phyloP scores from a whole-genome alignment of 2,113 vertebrate species.

The Neolamprologus variostigma region DNA sequence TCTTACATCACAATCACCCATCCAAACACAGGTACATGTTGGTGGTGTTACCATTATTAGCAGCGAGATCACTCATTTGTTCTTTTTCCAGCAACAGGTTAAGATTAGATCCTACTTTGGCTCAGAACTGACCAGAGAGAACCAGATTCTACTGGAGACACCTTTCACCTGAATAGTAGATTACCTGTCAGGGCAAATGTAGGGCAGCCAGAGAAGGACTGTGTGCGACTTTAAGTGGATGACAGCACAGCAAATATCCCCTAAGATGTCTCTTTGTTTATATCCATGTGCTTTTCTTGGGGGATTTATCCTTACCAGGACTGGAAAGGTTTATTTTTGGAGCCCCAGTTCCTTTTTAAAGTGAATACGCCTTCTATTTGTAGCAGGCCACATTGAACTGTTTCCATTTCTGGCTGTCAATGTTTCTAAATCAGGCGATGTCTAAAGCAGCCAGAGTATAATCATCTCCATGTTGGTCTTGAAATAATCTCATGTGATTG shows the following conservation, averaged over 20 bases:
- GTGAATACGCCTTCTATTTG: constrained; percentile 35
- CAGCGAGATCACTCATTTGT: neutral
- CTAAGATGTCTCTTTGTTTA: constrained; percentile 11
- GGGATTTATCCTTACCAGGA: neutral
- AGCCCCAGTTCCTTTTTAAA: constrained; percentile 41
- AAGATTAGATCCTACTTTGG: neutral
- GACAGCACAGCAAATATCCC: constrained; percentile 42
- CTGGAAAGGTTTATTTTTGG: constrained; percentile 52
- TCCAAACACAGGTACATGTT: neutral
- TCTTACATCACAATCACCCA: neutral
- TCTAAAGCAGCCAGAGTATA: constrained; percentile 2
- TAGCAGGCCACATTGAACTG: neutral
- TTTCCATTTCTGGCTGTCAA: constrained; percentile 41
- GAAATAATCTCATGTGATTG: constrained; percentile 30
- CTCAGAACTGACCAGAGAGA: constrained; percentile 1
- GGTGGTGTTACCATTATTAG: neutral
- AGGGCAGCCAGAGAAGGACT: constrained; percentile 31
- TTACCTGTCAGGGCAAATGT: constrained; percentile 36
- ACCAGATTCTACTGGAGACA: constrained; percentile 3
- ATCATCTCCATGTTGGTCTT: neutral
- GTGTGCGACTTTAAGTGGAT: constrained; percentile 35
- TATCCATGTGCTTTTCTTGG: constrained; percentile 1
- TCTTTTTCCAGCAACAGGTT: neutral
- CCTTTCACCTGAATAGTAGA: constrained; percentile 29
- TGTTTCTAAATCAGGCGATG: constrained; percentile 30